Evolutionary conservation across 2,113 vertebrate species (phyloP), one percentile per base, ranked within the genome.

Genomic region (Epinephelus fuscoguttatus): DNA sequence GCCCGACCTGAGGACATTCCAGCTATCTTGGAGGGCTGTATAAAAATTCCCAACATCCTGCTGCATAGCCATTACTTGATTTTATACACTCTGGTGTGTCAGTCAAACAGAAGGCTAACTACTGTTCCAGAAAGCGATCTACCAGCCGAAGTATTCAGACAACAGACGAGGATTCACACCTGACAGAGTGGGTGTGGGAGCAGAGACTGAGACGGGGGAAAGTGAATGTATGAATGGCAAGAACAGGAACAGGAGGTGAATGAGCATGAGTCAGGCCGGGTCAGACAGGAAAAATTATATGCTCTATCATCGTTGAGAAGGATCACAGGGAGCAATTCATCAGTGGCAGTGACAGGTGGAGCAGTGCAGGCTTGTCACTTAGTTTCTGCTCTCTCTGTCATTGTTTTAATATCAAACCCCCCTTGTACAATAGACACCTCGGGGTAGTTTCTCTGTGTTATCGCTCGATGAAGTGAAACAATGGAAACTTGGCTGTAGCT

Each of bases 31-130:
- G 61, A 92, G 75, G 63, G 47, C 76, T 87, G 25, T 40, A 49
- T 82, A 84, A 90, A 88, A 85, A 88, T 87, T 80, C 63, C 67
- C 42, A 53, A 60, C 81, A 86, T 86, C 82, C 80, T 52, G 53
- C 83, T 19, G 47, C 77, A 63, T 14, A 55, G 78, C 45, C 47
- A 30, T 80, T 70, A 80, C 42, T 53, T 53, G 70, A 80, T 63
- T 87, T 86, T 59, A 77, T 62, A 30, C 71, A 60, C 3, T 17
- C 27, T 40, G 73, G 47, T 5, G 59, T 75, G 80, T 84, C 87
- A 80, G 70, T 89, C 60, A 77, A 53, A 57, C 47, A 17, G 66
- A 79, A 76, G 53, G 60, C 71, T 14, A 64, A 47, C 42, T 77
- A 62, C 19, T 73, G 42, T 69, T 78, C 40, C 70, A 52, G 74